A percentile compares a stretch with the other conserved stretches of the same genome.
Conservation (phyloP, 2,113 vertebrate species). For the Thunnus thynnus region DNA sequence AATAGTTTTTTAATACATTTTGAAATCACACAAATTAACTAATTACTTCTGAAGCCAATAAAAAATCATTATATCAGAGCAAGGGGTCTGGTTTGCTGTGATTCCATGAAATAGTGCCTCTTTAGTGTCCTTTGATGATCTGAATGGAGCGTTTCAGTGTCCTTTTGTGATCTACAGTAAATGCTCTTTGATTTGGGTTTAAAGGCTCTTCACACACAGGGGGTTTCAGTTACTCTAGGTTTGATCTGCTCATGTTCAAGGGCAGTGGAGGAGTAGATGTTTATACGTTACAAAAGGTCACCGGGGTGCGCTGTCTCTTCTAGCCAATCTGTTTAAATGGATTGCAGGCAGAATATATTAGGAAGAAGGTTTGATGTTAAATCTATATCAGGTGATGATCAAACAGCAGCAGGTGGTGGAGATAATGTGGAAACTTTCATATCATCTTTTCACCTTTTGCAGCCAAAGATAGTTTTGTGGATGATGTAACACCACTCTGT, state of each 20-base stretch:
- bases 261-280: neutral
- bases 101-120: neutral
- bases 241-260: neutral
- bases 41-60: neutral
- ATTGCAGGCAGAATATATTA: no score
- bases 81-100: neutral
- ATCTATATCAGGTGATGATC: no score
- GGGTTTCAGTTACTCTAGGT: neutral
- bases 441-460: no score
- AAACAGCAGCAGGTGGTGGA: no score
- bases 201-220: neutral
- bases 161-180: neutral
- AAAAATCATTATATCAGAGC: neutral
- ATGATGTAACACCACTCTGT: no score
- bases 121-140: neutral
- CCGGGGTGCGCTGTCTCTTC: no score
- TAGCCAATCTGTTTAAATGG: no score
- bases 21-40: neutral
- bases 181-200: neutral
- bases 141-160: conserved; percentile 1
- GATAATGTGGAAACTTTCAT: no score
- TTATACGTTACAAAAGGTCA: no score
- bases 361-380: no score
- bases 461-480: no score
- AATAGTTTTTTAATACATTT: neutral